Base-by-base conservation (phyloP, 2,888 invertebrate genomes). In the Ormyrus rosae region DNA sequence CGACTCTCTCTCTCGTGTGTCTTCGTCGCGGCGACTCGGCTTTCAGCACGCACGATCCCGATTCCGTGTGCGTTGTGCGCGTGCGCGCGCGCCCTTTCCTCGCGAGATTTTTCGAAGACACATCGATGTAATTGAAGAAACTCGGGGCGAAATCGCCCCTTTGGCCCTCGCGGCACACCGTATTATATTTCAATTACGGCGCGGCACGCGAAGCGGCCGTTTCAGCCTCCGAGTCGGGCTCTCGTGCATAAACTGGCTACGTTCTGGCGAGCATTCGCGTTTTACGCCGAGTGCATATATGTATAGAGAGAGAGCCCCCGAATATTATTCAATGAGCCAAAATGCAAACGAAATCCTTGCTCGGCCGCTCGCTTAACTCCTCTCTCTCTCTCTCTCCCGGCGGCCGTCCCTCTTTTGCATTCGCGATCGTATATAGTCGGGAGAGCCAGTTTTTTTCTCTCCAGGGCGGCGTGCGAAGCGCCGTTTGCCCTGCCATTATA, bases 161-260 rank as follows among this genome's bases (percentile, higher is more conserved):
- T 34, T 3, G 34, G 34, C 34, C 68, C 53, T n/a, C 48, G 65
- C 68, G 53, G 34, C 34, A 34, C 63, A 34, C 48, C 60, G 72
- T 70, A 80, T 82, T 82, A 74, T 70, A 64, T 82, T 82, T 82
- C 82, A 82, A 82, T 82, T 74, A 82, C 77, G 19, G 9, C 51
- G 34, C 7, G 63, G 51, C 80, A 78, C 80, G 80, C 80, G 74
- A 80, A 51, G 10, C 7, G 60, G 53, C 67, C 60, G 67, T 81
- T 71, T 56, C 56, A 19, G 13, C 19, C 64, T 50, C 55, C 65
- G 7, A 53, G 45, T 34, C 34, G 34, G 34, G 45, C 34, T 55
- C 53, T 63, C 55, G 7, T 10, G 55, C 64, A 48, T 65, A 74
- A 65, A 61, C 50, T 51, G 46, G 34, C 61, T 60, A 71, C 61